These are phyloP conservation scores for Phylloscopus whistleri DNA, from an alignment of 2,113 vertebrate genomes.

Conservation along the genomic window DNA sequence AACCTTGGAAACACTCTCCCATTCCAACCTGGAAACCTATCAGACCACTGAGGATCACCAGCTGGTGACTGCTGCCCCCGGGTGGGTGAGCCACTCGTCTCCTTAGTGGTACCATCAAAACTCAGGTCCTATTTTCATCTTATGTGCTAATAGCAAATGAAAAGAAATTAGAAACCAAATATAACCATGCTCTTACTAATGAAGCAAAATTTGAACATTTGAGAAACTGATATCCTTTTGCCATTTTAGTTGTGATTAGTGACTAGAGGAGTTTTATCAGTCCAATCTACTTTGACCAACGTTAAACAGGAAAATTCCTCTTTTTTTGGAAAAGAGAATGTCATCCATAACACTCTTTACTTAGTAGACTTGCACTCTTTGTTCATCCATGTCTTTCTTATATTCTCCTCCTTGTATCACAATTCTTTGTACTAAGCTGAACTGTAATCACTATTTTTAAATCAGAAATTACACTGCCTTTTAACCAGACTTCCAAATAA, in stretches of 20 bases:
- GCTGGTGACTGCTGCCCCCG: not conserved
- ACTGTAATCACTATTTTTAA: not conserved
- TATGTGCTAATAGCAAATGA: fast-evolving
- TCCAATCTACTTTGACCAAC: not conserved
- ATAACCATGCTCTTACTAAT: not conserved
- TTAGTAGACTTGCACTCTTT: not conserved
- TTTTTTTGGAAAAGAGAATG: not conserved
- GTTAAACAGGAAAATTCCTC: not conserved
- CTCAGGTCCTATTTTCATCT: not conserved
- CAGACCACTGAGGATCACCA: not conserved
- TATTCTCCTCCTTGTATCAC: not conserved
- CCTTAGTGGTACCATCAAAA: not conserved
- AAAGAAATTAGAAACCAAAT: not conserved
- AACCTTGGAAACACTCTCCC: not conserved
- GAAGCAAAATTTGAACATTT: not conserved
- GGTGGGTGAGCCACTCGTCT: not conserved
- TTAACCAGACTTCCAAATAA: not conserved
- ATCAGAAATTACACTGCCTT: not conserved
- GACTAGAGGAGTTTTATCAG: not conserved
- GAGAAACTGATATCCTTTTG: not conserved
- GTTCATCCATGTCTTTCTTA: not conserved
- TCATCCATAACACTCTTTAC: not conserved
- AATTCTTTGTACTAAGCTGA: not conserved
- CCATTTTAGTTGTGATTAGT: not conserved
- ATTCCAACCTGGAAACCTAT: not conserved